These are phyloP conservation scores for Celastrina argiolus DNA, from an alignment of 2,888 invertebrate genomes.

Conservation along the genomic window DNA sequence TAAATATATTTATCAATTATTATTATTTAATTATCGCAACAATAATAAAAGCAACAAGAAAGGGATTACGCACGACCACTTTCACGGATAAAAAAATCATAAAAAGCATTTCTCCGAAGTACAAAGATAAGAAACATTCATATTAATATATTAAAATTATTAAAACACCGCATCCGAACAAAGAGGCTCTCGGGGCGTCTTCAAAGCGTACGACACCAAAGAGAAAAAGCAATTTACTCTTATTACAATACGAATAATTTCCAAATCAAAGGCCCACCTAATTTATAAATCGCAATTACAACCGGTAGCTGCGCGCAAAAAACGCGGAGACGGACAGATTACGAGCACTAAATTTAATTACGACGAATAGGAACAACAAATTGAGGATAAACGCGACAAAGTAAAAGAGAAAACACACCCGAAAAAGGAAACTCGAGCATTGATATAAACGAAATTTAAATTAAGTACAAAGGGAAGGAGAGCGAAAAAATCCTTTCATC, in stretches of 20 bases:
- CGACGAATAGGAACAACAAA: conserved; percentile 75
- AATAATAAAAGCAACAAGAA: not conserved
- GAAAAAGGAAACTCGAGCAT: conserved; percentile 76
- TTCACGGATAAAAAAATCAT: not conserved
- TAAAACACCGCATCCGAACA: conserved; percentile 28
- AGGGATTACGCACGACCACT: not conserved
- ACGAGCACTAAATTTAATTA: conserved; percentile 77
- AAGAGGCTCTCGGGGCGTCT: conserved; percentile 27
- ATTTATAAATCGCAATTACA: conserved; percentile 74
- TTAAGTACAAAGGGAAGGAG: conserved; percentile 78
- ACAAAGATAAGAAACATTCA: not conserved
- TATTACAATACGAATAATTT: conserved; percentile 53
- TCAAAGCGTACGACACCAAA: conserved; percentile 40
- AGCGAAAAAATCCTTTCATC: conserved; percentile 78
- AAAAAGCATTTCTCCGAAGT: not conserved
- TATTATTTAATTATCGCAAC: not conserved
- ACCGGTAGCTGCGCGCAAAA: conserved; percentile 51
- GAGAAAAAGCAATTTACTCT: conserved; percentile 53
- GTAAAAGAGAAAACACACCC: conserved; percentile 76
- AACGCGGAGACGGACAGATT: conserved; percentile 65
- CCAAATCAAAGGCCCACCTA: conserved; percentile 66
- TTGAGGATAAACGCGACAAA: conserved; percentile 78
- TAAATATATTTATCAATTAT: not conserved
- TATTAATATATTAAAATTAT: conserved; percentile 24
- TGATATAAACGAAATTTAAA: conserved; percentile 79